phyloP scores from a whole-genome alignment of 1,140 invertebrate species.

The Drosophila watanabei region DNA sequence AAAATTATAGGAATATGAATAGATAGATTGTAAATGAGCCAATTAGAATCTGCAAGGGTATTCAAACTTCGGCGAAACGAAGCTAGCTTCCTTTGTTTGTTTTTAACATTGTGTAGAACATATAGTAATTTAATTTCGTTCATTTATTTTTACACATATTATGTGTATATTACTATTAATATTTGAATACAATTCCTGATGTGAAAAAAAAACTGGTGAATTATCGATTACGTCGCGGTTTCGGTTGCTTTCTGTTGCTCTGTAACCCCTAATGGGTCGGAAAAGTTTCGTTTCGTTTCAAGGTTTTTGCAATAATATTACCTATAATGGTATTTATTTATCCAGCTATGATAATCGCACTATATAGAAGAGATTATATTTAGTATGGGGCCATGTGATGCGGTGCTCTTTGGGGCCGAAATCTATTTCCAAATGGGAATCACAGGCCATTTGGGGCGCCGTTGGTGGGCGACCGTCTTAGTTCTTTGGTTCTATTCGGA shows the following conservation, averaged over 20 bases:
- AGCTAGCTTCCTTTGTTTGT: too few relatives aligned
- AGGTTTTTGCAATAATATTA: slow-evolving; percentile 32
- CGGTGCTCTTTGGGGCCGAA: not conserved
- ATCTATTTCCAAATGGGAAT: slow-evolving; percentile 30
- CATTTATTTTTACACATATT: too few relatives aligned
- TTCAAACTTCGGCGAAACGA: too few relatives aligned
- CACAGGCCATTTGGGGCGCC: slow-evolving; percentile 12
- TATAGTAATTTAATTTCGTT: too few relatives aligned
- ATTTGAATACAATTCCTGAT: not conserved
- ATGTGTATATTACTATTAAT: not conserved
- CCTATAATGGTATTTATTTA: slow-evolving; percentile 38
- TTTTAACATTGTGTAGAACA: not conserved
- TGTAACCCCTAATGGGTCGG: slow-evolving; percentile 12
- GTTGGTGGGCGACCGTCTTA: slow-evolving; percentile 23
- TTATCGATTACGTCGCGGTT: not conserved
- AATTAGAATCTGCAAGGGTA: too few relatives aligned
- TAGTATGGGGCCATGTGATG: slow-evolving; percentile 36
- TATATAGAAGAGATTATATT: slow-evolving; percentile 17
- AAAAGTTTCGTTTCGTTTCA: slow-evolving; percentile 1
- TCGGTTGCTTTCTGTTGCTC: slow-evolving; percentile 10
- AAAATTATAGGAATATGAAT: too few relatives aligned
- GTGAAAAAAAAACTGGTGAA: too few relatives aligned
- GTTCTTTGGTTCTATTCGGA: not conserved
- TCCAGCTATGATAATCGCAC: slow-evolving; percentile 36
- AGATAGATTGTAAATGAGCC: too few relatives aligned